Conservation (phyloP, 2,113 vertebrate genomes). For the Girardinichthys multiradiatus region DNA sequence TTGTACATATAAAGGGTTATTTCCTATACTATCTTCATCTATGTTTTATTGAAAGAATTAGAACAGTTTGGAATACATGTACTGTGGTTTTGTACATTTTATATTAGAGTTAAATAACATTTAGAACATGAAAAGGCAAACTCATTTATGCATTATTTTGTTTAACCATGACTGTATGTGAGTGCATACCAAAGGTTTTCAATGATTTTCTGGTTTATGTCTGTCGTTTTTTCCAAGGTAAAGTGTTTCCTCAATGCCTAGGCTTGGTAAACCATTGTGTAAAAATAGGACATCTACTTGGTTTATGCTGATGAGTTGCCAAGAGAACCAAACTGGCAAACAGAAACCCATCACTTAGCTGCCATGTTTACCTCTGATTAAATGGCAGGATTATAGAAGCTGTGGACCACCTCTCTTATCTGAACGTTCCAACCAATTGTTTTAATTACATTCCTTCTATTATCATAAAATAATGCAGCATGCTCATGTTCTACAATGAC, state of each 20-base stretch:
- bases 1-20: too few relatives aligned
- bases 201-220: constrained; percentile 3
- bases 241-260: neutral
- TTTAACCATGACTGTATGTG: neutral
- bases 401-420: constrained; percentile 39
- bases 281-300: constrained; percentile 4
- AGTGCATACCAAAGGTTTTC: neutral
- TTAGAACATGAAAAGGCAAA: neutral
- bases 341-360: constrained; percentile 49
- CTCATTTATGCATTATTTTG: neutral
- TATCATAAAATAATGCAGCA: constrained; percentile 13
- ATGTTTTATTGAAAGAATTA: neutral
- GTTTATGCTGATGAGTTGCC: constrained; percentile 41
- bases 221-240: neutral
- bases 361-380: constrained; percentile 47
- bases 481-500: neutral
- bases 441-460: constrained; percentile 42
- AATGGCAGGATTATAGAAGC: constrained; percentile 25
- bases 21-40: neutral
- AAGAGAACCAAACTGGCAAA: constrained; percentile 54
- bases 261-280: neutral
- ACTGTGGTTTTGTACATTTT: too few relatives aligned
- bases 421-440: constrained; percentile 3
- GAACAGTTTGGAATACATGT: too few relatives aligned
- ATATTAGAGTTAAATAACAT: neutral